Evolutionary conservation across 1,140 invertebrate genomes (phyloP), one percentile per base, ranked within the genome.

Genomic region (Nixonia krombeini): DNA sequence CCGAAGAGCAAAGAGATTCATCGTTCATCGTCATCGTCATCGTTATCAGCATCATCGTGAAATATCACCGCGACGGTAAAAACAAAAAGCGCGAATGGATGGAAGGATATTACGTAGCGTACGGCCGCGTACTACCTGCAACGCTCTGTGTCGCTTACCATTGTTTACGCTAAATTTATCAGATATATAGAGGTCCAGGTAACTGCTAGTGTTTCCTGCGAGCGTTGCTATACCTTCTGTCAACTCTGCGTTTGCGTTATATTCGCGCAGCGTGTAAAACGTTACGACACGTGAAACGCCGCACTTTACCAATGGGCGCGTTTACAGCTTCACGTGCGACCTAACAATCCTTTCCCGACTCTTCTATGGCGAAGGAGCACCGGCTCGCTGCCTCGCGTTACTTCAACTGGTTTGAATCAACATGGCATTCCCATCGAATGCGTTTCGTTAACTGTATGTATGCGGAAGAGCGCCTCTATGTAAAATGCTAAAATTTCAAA

Each of bases 101-200:
- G n/a, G n/a, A n/a, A n/a, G n/a, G n/a, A n/a, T n/a, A 21, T 6
- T 21, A 21, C 21, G 21, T 3, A 3, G 21, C 21, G 29, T 28
- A 44, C 21, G 15, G 33, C 31, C 31, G 21, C 6, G 15, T 49
- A 49, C 35, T 40, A 16, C 40, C 37, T 37, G 21, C 37, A n/a
- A n/a, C n/a, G n/a, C n/a, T n/a, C n/a, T n/a, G n/a, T 26, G 18
- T 29, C 46, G 7, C 9, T n/a, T 23, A 15, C 35, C 42, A 52
- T 61, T 55, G 45, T 63, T 55, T 63, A 44, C 59, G 51, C 45
- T 45, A 49, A 50, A 53, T 63, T 63, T 63, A 49, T 28, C 49
- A 10, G 31, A 31, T 38, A 17, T 17, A 29, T 33, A 42, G 47
- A 41, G 33, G 41, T 18, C 58, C 40, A 15, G 21, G 44, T 44